Evolutionary conservation across 2,113 vertebrate species (phyloP).

Genomic region (Siniperca knerii): DNA sequence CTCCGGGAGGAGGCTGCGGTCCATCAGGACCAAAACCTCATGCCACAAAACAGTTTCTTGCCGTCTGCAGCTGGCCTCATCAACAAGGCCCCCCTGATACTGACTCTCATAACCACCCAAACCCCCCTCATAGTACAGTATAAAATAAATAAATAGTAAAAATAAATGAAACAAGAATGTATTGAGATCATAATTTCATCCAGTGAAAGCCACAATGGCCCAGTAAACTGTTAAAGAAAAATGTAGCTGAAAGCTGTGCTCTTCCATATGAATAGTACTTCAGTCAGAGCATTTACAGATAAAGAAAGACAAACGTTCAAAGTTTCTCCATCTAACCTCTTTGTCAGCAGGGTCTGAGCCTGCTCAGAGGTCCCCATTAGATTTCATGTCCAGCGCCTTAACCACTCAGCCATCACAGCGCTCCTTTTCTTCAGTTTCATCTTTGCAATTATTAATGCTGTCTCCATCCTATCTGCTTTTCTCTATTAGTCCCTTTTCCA

Average conservation of each 20-base stretch:
- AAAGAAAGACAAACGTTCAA: slow-evolving; percentile 1
- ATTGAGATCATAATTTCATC: not conserved
- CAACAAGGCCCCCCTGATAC: too few species aligned
- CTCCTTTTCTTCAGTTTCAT: not conserved
- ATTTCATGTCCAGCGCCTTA: slow-evolving; percentile 32
- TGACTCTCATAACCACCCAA: too few species aligned
- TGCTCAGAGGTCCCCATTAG: slow-evolving; percentile 46
- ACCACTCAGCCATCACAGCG: slow-evolving; percentile 47
- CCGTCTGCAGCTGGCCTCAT: too few species aligned
- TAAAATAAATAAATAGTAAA: too few species aligned
- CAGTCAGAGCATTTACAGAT: slow-evolving; percentile 10
- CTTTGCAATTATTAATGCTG: not conserved
- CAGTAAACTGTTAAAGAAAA: not conserved
- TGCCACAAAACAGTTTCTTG: too few species aligned
- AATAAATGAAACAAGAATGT: not conserved
- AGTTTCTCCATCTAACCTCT: not conserved
- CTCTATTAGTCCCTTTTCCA: slow-evolving; percentile 1
- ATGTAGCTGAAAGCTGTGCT: not conserved
- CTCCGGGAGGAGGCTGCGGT: too few species aligned
- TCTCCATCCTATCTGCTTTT: slow-evolving; percentile 1
- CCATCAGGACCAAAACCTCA: too few species aligned
- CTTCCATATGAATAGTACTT: slow-evolving; percentile 1
- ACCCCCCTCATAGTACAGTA: too few species aligned
- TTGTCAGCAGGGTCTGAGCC: slow-evolving; percentile 17
- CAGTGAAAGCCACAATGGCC: not conserved